phyloP scores from a whole-genome alignment of 2,888 invertebrate species.

The Melolontha melolontha region DNA sequence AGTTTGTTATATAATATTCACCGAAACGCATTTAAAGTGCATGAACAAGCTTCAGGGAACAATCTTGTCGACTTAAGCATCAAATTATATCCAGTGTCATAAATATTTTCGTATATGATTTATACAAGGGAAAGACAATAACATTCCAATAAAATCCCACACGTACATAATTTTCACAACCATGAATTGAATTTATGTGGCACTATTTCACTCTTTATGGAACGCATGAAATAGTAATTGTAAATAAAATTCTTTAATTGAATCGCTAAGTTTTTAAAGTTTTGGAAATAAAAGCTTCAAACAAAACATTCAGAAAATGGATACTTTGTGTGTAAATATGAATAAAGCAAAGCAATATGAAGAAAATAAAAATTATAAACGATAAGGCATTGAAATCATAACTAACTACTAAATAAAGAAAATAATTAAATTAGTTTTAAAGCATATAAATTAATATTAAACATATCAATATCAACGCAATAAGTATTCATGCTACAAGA shows the following conservation, averaged over 20 bases:
- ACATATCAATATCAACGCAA: too few species aligned
- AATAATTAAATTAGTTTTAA: too few species aligned
- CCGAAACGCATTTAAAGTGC: neutral
- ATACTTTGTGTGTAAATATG: too few species aligned
- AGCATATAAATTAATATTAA: too few species aligned
- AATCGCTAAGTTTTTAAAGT: too few species aligned
- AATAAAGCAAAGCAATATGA: too few species aligned
- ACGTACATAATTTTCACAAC: conserved; percentile 51
- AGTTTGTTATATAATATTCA: neutral
- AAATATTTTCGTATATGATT: conserved; percentile 45
- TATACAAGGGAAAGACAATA: conserved; percentile 50
- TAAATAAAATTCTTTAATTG: conserved; percentile 29
- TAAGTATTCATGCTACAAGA: too few species aligned
- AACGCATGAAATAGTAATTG: conserved; percentile 52
- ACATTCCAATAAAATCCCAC: conserved; percentile 53
- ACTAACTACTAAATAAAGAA: too few species aligned
- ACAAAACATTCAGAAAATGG: too few species aligned
- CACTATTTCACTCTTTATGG: conserved; percentile 53
- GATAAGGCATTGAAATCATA: too few species aligned
- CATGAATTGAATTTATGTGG: conserved; percentile 52
- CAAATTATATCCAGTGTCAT: conserved; percentile 13
- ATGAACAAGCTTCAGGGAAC: neutral
- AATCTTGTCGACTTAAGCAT: neutral
- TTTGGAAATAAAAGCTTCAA: too few species aligned
- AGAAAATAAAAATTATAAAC: too few species aligned